Evolutionary conservation across 2,797 vertebrate genomes (phyloP).

Genomic region (Catostomus latipinnis): DNA sequence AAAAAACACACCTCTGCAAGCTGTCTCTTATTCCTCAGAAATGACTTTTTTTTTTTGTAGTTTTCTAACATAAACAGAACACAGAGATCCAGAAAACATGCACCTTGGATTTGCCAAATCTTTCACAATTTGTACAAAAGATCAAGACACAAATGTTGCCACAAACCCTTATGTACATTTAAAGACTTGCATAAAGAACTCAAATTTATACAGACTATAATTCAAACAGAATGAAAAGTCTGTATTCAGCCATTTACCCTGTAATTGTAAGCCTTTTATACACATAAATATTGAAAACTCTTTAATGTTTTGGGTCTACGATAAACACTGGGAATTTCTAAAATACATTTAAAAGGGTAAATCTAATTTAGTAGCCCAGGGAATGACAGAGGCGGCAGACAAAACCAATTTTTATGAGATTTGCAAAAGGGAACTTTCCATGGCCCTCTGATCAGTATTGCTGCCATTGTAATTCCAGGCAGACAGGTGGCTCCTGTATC

Average conservation of each 20-base stretch:
- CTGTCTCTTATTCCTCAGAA: conserved; percentile 5
- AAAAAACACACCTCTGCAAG: not conserved
- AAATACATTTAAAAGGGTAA: conserved; percentile 34
- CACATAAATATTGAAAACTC: conserved; percentile 12
- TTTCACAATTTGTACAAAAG: conserved; percentile 24
- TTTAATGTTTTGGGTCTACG: conserved; percentile 19
- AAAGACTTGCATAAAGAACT: not conserved
- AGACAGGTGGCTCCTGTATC: conserved; percentile 53
- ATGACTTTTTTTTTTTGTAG: not conserved
- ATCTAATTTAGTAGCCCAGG: conserved; percentile 5
- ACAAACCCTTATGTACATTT: conserved; percentile 19
- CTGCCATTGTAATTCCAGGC: conserved; percentile 50
- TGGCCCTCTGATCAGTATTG: conserved; percentile 47
- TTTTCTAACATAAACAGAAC: conserved; percentile 8
- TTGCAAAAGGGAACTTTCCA: conserved; percentile 29
- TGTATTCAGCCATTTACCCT: conserved; percentile 28
- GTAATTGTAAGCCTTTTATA: conserved; percentile 28
- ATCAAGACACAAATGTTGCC: conserved; percentile 20
- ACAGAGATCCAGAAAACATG: not conserved
- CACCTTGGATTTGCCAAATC: not conserved
- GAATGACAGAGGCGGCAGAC: conserved; percentile 20
- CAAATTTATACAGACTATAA: conserved; percentile 9
- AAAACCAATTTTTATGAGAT: conserved; percentile 36
- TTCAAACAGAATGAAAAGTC: conserved; percentile 17
- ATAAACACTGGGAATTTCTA: conserved; percentile 32